phyloP scores from a whole-genome alignment of 2,888 invertebrate genomes.

The Petrophora chlorosata region DNA sequence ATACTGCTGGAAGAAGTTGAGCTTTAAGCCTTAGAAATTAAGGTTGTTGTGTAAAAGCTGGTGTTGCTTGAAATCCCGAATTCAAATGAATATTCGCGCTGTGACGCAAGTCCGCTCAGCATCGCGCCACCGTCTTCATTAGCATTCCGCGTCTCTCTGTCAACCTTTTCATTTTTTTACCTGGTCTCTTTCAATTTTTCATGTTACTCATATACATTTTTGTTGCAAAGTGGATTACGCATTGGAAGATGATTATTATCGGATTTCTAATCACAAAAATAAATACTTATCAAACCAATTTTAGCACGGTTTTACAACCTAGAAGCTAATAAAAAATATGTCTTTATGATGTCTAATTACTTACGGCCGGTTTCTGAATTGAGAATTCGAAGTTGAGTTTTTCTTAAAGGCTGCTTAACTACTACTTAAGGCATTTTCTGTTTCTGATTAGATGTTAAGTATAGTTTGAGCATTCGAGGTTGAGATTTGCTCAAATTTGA shows the following conservation, averaged over 20 bases:
- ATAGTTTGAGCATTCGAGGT: too few relatives aligned
- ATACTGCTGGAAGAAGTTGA: neutral
- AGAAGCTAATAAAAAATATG: too few relatives aligned
- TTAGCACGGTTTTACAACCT: too few relatives aligned
- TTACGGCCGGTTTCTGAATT: too few relatives aligned
- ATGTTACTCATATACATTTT: constrained; percentile 4
- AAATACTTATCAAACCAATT: too few relatives aligned
- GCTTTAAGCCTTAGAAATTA: neutral
- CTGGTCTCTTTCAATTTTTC: constrained; percentile 11
- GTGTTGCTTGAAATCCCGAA: constrained; percentile 13
- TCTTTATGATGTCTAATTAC: too few relatives aligned
- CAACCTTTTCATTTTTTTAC: constrained; percentile 18
- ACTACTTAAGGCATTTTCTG: too few relatives aligned
- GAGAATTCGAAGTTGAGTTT: too few relatives aligned
- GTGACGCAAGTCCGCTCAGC: constrained; percentile 19
- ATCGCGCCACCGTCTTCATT: constrained; percentile 44
- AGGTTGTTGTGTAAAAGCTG: neutral
- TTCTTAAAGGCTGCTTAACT: too few relatives aligned
- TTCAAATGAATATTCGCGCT: constrained; percentile 41
- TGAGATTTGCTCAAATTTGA: too few relatives aligned
- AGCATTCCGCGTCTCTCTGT: constrained; percentile 41
- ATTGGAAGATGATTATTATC: neutral
- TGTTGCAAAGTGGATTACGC: constrained; percentile 3
- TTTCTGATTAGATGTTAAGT: too few relatives aligned
- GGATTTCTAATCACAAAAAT: too few relatives aligned